Conservation (phyloP, 1,140 invertebrate genomes). For the Drosophila pachea region DNA sequence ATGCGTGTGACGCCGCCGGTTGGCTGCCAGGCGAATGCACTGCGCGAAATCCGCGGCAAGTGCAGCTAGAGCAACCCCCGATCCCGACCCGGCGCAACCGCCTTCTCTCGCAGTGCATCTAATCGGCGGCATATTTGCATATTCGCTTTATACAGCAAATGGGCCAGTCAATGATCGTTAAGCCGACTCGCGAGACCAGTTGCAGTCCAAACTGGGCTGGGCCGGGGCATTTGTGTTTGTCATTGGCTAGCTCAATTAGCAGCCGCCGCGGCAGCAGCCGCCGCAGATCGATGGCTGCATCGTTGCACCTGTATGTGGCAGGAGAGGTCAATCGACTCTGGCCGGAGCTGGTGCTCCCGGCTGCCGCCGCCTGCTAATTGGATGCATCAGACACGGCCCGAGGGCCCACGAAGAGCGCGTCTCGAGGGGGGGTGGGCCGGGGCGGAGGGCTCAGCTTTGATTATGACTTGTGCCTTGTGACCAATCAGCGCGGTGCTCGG, state of each 20-base stretch:
- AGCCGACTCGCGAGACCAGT: constrained; percentile 60
- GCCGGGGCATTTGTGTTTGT: constrained; percentile 60
- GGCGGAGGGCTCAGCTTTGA: too few species aligned
- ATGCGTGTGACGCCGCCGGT: constrained; percentile 47
- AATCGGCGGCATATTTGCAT: constrained; percentile 75
- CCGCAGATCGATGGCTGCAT: constrained; percentile 51
- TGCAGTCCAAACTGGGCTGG: constrained; percentile 39
- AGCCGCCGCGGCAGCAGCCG: too few species aligned
- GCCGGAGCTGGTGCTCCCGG: constrained; percentile 40
- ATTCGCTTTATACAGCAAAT: constrained; percentile 70
- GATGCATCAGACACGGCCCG: constrained; percentile 37
- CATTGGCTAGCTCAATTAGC: constrained; percentile 67
- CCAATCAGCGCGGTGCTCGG: constrained; percentile 57
- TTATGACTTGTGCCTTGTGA: constrained; percentile 65
- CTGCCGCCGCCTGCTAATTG: constrained; percentile 40
- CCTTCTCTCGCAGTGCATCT: constrained; percentile 49
- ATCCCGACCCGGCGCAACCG: background rate
- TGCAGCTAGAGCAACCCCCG: background rate
- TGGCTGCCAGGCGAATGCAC: constrained; percentile 24
- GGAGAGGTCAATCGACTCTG: constrained; percentile 37
- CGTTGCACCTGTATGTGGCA: constrained; percentile 48
- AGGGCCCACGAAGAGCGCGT: too few species aligned
- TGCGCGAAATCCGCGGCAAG: constrained; percentile 6
- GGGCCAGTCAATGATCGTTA: constrained; percentile 73
- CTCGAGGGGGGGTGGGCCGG: too few species aligned